Percentiles rank a stretch among this genome's conserved stretches.
phyloP scores from a whole-genome alignment of 2,888 invertebrate genomes.

The Philopedon plagiatum region DNA sequence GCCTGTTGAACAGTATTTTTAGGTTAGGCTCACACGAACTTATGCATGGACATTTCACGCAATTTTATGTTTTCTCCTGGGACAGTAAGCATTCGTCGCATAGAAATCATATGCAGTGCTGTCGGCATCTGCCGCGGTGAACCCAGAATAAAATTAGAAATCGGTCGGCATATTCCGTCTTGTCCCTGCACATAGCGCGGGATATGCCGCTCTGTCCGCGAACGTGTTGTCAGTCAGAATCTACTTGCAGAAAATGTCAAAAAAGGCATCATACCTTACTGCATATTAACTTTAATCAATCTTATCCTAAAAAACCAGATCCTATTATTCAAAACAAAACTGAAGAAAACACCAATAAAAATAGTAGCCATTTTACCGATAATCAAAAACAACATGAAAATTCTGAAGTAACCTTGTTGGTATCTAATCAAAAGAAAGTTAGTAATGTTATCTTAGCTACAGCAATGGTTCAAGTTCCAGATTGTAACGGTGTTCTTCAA shows the following conservation, averaged over 20 bases:
- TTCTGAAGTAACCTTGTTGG: neutral
- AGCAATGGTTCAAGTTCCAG: conserved; percentile 8
- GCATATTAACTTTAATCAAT: neutral
- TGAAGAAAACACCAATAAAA: neutral
- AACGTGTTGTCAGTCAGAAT: neutral
- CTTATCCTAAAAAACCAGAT: neutral
- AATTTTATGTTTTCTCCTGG: too few relatives aligned
- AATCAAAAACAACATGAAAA: neutral
- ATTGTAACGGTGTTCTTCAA: neutral
- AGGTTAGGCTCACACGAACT: too few relatives aligned
- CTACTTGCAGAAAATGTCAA: neutral
- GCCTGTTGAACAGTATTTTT: too few relatives aligned
- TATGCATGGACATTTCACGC: too few relatives aligned
- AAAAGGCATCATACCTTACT: conserved; percentile 18
- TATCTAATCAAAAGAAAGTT: neutral
- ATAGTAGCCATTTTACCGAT: too few relatives aligned
- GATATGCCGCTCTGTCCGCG: too few relatives aligned
- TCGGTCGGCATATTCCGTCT: too few relatives aligned
- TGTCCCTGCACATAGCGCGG: too few relatives aligned
- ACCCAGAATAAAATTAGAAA: too few relatives aligned
- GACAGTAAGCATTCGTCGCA: too few relatives aligned
- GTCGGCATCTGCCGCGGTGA: too few relatives aligned
- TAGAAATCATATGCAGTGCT: too few relatives aligned
- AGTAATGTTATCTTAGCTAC: conserved; percentile 14
- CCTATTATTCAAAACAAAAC: neutral